Evolutionary conservation across 1,140 invertebrate genomes (phyloP), one percentile per base, ranked within the genome.

Genomic region (Sycophaga agraensis): DNA sequence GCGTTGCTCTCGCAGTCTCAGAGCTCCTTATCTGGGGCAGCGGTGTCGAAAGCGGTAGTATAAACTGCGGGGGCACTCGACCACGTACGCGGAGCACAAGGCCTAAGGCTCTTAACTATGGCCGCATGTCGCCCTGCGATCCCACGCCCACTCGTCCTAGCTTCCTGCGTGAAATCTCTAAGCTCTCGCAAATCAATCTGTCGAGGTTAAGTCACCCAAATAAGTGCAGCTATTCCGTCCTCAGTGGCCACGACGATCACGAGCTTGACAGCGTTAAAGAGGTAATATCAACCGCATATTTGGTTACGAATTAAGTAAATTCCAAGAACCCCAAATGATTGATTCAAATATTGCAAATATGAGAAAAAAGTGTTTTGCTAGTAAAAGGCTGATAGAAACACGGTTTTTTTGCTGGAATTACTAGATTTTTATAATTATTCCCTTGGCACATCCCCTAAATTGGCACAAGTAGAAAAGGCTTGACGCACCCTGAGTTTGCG

Each of bases 171-270:
- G 89, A 91, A 70, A 89, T 91, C 34, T 86, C 87, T 2, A 89
- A 90, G 72, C 70, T 91, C 4, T 90, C 88, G 4, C 86, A 89
- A 66, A 85, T 90, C 59, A 89, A 89, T 74, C 77, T 90, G 31
- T 86, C 88, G 0, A 81, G 87, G 49, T 75, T 89, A 2, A 86
- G 86, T 58, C 84, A 87, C 55, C 81, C 82, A 6, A 86, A 82
- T 24, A 86, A 87, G 69, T 88, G 88, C 72, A 90, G 86, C 64
- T 91, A 90, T 72, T 87, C 84, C 22, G 87, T 88, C 12, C 78
- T 91, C n/a, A 84, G 83, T 34, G 86, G 82, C 35, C 83, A 85
- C 2, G 84, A 85, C n/a, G 88, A 89, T 66, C 85, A 87, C 53
- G 88, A 88, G 6, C 35, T 39, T 1, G 87, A 89, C 62, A 88